Percentiles rank a stretch among this genome's conserved stretches.
Conservation (phyloP, 2,113 vertebrate species). For the Rhagologus leucostigma region DNA sequence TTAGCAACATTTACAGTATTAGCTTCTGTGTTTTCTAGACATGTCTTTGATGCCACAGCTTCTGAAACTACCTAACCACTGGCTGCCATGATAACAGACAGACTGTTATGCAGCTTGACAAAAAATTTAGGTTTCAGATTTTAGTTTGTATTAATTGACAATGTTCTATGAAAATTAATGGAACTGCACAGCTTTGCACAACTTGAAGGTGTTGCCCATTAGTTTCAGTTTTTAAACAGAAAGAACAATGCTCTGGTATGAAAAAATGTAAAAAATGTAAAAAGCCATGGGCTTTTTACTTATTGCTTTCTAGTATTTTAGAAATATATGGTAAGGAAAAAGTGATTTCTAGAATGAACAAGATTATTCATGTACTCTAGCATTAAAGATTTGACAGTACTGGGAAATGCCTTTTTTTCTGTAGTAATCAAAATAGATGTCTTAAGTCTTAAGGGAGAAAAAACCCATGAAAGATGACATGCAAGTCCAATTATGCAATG, state of each 20-base stretch:
- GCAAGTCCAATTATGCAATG: not conserved
- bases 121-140: not conserved
- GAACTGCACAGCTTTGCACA: not conserved
- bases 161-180: not conserved
- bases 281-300: not conserved
- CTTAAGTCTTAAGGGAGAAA: not conserved
- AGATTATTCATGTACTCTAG: not conserved
- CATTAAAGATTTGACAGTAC: not conserved
- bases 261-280: not conserved
- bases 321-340: not conserved
- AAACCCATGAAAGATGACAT: not conserved
- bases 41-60: not conserved
- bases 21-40: not conserved
- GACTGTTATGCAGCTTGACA: not conserved
- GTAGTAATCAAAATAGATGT: not conserved
- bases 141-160: not conserved
- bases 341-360: not conserved
- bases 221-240: not conserved
- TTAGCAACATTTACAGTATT: not conserved
- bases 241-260: not conserved
- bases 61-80: not conserved
- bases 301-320: not conserved
- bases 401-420: not conserved
- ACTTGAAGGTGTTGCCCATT: not conserved
- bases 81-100: not conserved